Percentiles rank a stretch among this genome's conserved stretches.
phyloP scores from a whole-genome alignment of 2,888 invertebrate species.

The Oscheius sp. region DNA sequence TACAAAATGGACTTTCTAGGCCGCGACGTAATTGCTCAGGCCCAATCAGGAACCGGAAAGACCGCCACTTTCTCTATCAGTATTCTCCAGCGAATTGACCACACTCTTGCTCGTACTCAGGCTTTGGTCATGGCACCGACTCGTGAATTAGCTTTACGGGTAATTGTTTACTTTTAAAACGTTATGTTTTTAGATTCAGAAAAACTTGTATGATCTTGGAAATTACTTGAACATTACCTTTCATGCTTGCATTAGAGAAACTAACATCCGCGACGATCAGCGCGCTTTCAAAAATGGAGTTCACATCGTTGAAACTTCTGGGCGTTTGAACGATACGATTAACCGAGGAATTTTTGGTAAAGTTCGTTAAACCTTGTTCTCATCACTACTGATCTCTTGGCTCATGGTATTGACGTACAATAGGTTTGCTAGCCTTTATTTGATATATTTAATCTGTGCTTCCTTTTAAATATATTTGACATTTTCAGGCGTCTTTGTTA shows the following conservation, averaged over 20 bases:
- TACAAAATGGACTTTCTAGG: slow-evolving; percentile 73
- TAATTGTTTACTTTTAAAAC: no score
- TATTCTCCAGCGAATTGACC: slow-evolving; percentile 95
- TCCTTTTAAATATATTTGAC: no score
- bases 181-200: slow-evolving; percentile 78
- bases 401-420: slow-evolving; percentile 99
- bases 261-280: slow-evolving; percentile 96
- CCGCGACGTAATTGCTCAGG: slow-evolving; percentile 98
- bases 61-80: slow-evolving; percentile 99
- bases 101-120: slow-evolving; percentile 87
- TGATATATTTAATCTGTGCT: no score
- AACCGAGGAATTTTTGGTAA: slow-evolving; percentile 86
- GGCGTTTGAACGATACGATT: slow-evolving; percentile 97
- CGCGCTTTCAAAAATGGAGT: slow-evolving; percentile 89
- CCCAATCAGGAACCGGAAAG: slow-evolving; percentile 99
- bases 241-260: slow-evolving; percentile 99
- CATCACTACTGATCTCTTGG: slow-evolving; percentile 97
- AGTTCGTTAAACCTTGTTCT: no score
- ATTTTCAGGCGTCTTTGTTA: slow-evolving; percentile 87
- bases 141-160: slow-evolving; percentile 81
- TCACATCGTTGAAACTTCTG: slow-evolving; percentile 98
- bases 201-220: slow-evolving; percentile 93
- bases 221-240: slow-evolving; percentile 97
- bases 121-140: slow-evolving; percentile 98
- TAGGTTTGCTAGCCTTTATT: slow-evolving; percentile 75